phyloP scores from a whole-genome alignment of 2,797 vertebrate genomes.

The Sebastes kiyomatsui region DNA sequence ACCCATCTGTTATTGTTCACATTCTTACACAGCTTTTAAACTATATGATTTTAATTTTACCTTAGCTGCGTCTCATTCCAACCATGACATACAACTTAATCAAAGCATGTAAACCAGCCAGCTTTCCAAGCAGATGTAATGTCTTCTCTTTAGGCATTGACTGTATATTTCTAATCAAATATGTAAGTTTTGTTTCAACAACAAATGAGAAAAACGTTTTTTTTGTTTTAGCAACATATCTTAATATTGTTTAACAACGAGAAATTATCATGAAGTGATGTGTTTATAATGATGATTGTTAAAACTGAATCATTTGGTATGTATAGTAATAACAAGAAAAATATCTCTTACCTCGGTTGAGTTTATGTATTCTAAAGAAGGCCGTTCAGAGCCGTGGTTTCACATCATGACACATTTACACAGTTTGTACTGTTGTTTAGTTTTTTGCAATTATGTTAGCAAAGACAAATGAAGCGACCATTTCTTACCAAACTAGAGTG shows the following conservation, averaged over 20 bases:
- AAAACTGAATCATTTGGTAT: not conserved
- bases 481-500: not conserved
- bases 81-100: too few species aligned
- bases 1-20: too few species aligned
- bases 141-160: too few species aligned
- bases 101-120: too few species aligned
- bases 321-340: not conserved
- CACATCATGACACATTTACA: not conserved
- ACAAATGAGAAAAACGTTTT: not conserved
- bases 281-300: not conserved
- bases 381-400: not conserved
- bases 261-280: not conserved
- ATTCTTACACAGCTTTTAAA: not conserved
- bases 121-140: too few species aligned
- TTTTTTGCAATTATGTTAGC: not conserved
- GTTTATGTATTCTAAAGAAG: not conserved
- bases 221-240: too few species aligned
- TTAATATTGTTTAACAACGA: too few species aligned
- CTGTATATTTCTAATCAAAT: not conserved
- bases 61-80: not conserved
- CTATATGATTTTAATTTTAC: not conserved
- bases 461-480: not conserved
- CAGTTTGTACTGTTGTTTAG: not conserved
- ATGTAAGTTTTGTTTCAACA: not conserved
- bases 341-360: not conserved